Evolutionary conservation across 2,113 vertebrate species (phyloP).

Genomic region (Grammomys dolichurus): DNA sequence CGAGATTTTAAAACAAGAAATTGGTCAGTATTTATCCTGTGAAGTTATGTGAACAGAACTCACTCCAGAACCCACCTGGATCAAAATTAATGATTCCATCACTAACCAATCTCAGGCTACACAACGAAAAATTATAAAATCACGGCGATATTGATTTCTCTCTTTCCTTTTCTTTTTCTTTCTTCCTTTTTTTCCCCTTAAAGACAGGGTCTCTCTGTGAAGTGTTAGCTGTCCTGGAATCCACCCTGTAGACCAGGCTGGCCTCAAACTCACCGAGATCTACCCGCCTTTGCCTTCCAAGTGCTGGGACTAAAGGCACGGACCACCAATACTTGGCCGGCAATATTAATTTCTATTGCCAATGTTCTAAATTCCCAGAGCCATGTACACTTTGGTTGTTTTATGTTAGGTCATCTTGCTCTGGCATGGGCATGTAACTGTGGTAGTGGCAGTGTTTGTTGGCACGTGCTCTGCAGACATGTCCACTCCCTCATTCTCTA

Average conservation of each 20-base stretch:
- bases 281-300: too few relatives aligned
- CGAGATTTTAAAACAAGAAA: not conserved
- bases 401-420: not conserved
- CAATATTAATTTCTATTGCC: not conserved
- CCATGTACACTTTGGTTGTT: rapidly evolving
- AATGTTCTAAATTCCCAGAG: not conserved
- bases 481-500: not conserved
- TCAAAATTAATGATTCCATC: not conserved
- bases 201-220: too few relatives aligned
- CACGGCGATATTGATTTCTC: not conserved
- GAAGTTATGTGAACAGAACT: not conserved
- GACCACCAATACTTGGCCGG: too few relatives aligned
- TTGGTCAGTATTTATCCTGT: not conserved
- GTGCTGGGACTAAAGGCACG: too few relatives aligned
- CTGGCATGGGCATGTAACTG: not conserved
- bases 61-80: not conserved
- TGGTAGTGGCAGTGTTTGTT: not conserved
- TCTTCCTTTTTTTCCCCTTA: too few relatives aligned
- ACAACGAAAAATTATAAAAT: not conserved
- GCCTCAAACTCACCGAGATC: too few relatives aligned
- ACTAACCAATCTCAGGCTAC: not conserved
- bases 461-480: too few relatives aligned
- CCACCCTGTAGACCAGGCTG: too few relatives aligned
- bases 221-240: too few relatives aligned
- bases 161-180: too few relatives aligned